These are phyloP conservation scores for Agrilus planipennis DNA, from an alignment of 1,140 invertebrate species.

Conservation along the genomic window DNA sequence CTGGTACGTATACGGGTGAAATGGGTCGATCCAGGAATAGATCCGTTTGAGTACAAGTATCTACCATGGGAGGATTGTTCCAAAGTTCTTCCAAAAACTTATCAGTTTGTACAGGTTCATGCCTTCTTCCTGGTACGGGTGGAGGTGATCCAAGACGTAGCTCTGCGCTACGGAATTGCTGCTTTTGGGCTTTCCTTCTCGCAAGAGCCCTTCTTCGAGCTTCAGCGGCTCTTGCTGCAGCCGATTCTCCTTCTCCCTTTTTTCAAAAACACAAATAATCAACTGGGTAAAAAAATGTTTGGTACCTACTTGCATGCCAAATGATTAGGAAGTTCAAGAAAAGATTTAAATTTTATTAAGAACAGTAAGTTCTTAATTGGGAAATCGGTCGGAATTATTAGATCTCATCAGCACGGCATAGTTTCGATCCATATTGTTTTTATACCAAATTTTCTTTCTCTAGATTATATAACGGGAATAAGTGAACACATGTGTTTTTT, in stretches of 20 bases:
- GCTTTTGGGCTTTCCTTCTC: slow-evolving; percentile 42
- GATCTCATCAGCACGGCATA: too few species aligned
- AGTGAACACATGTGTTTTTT: too few species aligned
- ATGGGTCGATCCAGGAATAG: slow-evolving; percentile 67
- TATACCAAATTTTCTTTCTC: too few species aligned
- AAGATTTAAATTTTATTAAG: too few species aligned
- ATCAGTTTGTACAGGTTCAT: slow-evolving; percentile 80
- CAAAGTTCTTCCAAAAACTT: slow-evolving; percentile 70
- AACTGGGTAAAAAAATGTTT: too few species aligned
- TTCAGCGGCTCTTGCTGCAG: slow-evolving; percentile 45
- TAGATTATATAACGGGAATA: too few species aligned
- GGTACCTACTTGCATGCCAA: too few species aligned
- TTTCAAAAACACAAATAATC: too few species aligned
- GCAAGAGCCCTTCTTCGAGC: slow-evolving; percentile 47
- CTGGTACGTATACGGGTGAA: slow-evolving; percentile 61
- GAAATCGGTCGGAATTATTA: too few species aligned
- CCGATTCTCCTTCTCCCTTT: slow-evolving; percentile 48
- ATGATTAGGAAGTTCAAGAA: too few species aligned
- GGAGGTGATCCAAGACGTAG: slow-evolving; percentile 46
- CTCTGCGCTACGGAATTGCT: slow-evolving; percentile 22
- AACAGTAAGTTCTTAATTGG: too few species aligned
- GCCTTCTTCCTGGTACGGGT: slow-evolving; percentile 61
- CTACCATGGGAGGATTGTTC: slow-evolving; percentile 56
- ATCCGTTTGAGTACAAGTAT: slow-evolving; percentile 75
- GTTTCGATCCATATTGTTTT: too few species aligned